Evolutionary conservation across 2,113 vertebrate genomes (phyloP).

Genomic region (Leptosomus discolor): DNA sequence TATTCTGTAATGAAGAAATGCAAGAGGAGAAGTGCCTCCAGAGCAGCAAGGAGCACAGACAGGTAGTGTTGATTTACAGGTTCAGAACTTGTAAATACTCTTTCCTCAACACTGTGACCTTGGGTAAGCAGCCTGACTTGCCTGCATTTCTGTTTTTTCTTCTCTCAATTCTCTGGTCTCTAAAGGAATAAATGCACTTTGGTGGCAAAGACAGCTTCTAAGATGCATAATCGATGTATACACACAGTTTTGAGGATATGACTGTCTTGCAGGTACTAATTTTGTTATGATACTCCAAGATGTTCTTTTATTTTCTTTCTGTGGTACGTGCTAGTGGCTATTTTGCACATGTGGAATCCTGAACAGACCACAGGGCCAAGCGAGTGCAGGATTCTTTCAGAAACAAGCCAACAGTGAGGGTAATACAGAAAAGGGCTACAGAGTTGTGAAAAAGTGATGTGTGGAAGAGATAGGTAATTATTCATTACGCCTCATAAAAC

Average conservation of each 20-base stretch:
- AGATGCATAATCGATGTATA: not conserved
- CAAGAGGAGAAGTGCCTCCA: not conserved
- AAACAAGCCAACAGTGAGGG: accelerated
- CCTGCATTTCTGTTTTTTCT: not conserved
- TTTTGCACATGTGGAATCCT: not conserved
- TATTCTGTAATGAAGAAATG: not conserved
- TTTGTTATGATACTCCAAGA: not conserved
- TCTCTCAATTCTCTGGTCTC: too few species aligned
- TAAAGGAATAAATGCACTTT: not conserved
- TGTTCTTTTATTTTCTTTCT: not conserved
- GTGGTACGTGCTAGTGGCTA: not conserved
- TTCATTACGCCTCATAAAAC: not conserved
- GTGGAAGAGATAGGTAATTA: not conserved
- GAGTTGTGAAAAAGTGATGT: not conserved
- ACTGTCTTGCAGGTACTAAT: not conserved
- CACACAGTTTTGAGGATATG: not conserved
- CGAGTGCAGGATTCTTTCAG: not conserved
- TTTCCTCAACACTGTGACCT: not conserved
- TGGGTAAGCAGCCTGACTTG: not conserved
- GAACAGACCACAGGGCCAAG: not conserved
- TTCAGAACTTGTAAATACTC: not conserved
- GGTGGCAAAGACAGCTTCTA: not conserved
- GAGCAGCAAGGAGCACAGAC: not conserved
- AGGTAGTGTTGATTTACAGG: not conserved
- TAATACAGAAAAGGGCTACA: not conserved